Percentiles rank a stretch among this genome's conserved stretches.
phyloP scores from a whole-genome alignment of 2,113 vertebrate species.

The Dicrurus megarhynchus region DNA sequence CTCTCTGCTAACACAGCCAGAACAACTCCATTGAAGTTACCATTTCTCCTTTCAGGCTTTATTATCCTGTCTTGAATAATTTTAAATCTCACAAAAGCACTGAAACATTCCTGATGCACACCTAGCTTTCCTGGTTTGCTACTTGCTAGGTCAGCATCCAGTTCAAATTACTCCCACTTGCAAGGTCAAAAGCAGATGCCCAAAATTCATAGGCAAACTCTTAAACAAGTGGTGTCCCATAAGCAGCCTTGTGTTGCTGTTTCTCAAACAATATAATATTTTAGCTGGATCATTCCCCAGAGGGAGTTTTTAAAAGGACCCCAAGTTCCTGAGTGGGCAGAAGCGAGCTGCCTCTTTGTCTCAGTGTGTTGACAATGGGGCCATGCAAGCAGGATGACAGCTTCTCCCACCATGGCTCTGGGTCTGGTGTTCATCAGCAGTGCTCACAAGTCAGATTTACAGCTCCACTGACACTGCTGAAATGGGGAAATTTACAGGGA shows the following conservation, averaged over 20 bases:
- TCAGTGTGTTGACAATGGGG: neutral
- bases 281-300: neutral
- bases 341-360: neutral
- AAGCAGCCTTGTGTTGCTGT: neutral
- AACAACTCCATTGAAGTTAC: neutral
- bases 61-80: neutral
- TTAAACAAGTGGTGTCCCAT: neutral
- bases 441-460: neutral
- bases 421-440: neutral
- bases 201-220: neutral
- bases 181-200: neutral
- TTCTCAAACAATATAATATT: neutral
- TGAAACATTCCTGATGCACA: neutral
- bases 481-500: neutral
- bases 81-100: neutral
- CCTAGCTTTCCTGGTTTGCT: neutral
- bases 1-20: neutral
- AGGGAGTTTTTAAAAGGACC: neutral
- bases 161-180: neutral
- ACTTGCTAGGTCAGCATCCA: neutral
- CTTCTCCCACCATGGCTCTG: neutral
- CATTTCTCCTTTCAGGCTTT: neutral
- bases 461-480: neutral
- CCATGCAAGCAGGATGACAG: rapidly evolving
- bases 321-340: neutral